phyloP scores from a whole-genome alignment of 2,888 invertebrate species.

The Notodonta ziczac region DNA sequence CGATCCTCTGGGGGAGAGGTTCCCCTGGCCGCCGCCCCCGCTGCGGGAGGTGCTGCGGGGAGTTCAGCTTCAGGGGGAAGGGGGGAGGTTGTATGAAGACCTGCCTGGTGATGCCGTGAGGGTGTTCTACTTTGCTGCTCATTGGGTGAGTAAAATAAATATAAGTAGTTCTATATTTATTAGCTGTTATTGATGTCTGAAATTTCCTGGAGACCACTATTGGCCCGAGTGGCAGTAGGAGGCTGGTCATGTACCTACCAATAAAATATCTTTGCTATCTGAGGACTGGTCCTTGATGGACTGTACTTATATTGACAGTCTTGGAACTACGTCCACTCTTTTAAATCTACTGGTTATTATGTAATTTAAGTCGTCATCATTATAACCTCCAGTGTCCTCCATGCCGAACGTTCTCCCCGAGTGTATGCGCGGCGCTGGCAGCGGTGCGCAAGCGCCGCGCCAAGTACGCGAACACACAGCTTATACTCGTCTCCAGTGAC shows the following conservation, averaged over 20 bases:
- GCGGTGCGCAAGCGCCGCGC: conserved; percentile 87
- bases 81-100: conserved; percentile 79
- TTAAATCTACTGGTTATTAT: no score
- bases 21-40: conserved; percentile 92
- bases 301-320: no score
- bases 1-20: conserved; percentile 87
- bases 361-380: neutral
- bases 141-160: conserved; percentile 88
- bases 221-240: no score
- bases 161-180: no score
- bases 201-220: no score
- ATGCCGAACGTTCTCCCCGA: conserved; percentile 92
- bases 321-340: no score
- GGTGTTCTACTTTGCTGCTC: conserved; percentile 94
- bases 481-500: conserved; percentile 94
- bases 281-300: no score
- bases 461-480: conserved; percentile 88
- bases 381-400: conserved; percentile 89
- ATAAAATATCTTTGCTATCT: no score
- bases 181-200: no score
- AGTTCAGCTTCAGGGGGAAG: conserved; percentile 71
- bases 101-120: conserved; percentile 86
- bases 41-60: conserved; percentile 84
- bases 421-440: conserved; percentile 89
- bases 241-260: no score